These are phyloP conservation scores for Oncorhynchus clarkii DNA, from an alignment of 2,113 vertebrate genomes.

Conservation along the genomic window DNA sequence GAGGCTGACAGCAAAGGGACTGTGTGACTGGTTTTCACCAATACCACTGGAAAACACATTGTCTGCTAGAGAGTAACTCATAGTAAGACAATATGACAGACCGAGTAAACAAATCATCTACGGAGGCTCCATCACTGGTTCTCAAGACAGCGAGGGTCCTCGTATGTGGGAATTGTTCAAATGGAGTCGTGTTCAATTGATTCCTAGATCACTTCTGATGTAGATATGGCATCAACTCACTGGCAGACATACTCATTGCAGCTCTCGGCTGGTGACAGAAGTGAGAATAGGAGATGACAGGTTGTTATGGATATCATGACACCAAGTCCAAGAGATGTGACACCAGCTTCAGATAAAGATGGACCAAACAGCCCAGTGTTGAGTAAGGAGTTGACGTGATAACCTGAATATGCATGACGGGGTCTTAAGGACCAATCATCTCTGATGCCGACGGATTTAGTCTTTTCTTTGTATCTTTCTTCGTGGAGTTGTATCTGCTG, in stretches of 20 bases:
- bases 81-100: not conserved
- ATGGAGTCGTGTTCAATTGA: not conserved
- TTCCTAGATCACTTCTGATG: not conserved
- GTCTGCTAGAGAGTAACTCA: not conserved
- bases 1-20: not conserved
- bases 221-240: not conserved
- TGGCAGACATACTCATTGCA: not conserved
- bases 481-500: constrained; percentile 63
- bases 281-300: too few species aligned
- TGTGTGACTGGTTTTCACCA: not conserved
- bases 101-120: not conserved
- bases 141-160: not conserved
- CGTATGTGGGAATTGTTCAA: not conserved
- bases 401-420: not conserved
- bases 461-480: constrained; percentile 49
- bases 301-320: too few species aligned
- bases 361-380: constrained; percentile 23
- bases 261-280: too few species aligned
- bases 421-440: not conserved
- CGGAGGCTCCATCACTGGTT: not conserved
- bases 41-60: not conserved
- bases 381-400: constrained; percentile 27
- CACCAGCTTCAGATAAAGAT: constrained; percentile 13
- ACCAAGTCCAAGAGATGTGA: not conserved
- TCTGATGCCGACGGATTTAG: constrained; percentile 40